Conservation (phyloP, 2,113 vertebrate species). For the Protomyctophum bolini region DNA sequence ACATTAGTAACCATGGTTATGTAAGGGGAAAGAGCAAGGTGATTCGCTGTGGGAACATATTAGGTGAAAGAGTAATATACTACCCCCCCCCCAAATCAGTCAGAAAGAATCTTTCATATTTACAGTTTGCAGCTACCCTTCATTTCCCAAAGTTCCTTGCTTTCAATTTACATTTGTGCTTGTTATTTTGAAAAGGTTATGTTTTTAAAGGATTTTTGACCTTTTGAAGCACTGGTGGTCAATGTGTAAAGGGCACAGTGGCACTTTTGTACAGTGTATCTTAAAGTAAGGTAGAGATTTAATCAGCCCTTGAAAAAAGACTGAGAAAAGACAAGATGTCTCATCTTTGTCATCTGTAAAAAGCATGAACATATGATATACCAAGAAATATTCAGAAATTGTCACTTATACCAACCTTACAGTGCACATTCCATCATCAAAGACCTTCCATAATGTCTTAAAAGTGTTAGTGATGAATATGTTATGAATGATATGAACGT, state of each 20-base stretch:
- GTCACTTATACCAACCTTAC: constrained; percentile 12
- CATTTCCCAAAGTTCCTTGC: constrained; percentile 56
- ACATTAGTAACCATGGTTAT: too few species aligned
- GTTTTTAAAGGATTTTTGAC: constrained; percentile 59
- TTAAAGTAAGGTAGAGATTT: constrained; percentile 48
- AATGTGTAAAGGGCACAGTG: constrained; percentile 56
- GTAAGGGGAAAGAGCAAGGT: too few species aligned
- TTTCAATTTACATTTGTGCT: constrained; percentile 64
- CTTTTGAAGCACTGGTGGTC: constrained; percentile 59
- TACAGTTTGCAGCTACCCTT: constrained; percentile 65
- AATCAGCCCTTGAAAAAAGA: constrained; percentile 35
- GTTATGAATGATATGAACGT: too few species aligned
- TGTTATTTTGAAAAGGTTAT: constrained; percentile 65
- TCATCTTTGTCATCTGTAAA: constrained; percentile 42
- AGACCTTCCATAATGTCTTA: too few species aligned
- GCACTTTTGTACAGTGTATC: constrained; percentile 49
- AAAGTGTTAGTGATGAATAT: too few species aligned
- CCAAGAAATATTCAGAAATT: constrained; percentile 24
- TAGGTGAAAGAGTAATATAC: constrained; percentile 48
- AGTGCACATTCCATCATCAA: not conserved
- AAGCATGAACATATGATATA: constrained; percentile 33
- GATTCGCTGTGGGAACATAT: too few species aligned
- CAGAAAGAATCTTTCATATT: constrained; percentile 46
- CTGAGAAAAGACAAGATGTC: too few species aligned
- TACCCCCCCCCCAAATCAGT: constrained; percentile 35